phyloP scores from a whole-genome alignment of 2,888 invertebrate genomes.

The Laspeyria flexula region DNA sequence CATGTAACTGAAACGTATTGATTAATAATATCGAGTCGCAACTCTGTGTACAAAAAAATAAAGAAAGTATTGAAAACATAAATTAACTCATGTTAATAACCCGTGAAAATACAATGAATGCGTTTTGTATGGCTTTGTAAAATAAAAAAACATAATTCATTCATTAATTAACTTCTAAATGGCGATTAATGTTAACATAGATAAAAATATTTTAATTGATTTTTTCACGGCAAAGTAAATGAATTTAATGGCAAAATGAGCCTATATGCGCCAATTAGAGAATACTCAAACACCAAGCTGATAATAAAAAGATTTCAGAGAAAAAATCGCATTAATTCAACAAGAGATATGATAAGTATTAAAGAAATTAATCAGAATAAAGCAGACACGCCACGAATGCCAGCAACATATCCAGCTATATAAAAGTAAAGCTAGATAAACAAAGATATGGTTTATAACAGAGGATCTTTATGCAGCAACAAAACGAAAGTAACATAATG shows the following conservation, averaged over 20 bases:
- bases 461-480: constrained; percentile 51
- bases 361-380: constrained; percentile 1
- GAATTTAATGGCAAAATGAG: no score
- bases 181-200: no score
- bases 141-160: neutral
- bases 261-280: no score
- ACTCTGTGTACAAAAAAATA: neutral
- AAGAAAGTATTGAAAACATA: neutral
- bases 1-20: neutral
- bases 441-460: constrained; percentile 41
- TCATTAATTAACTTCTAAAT: no score
- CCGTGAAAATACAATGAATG: neutral
- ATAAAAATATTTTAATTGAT: no score
- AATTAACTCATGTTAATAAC: neutral
- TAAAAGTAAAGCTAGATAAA: constrained; percentile 41
- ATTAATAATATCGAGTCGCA: neutral
- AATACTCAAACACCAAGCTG: no score
- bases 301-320: no score
- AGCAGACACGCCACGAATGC: constrained; percentile 5
- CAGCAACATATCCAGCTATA: constrained; percentile 31
- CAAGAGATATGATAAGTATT: no score
- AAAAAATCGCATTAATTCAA: no score
- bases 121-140: neutral
- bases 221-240: no score
- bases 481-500: constrained; percentile 62